Evolutionary conservation across 2,888 invertebrate species (phyloP), one percentile per base, ranked within the genome.

Genomic region (Rhamnusium bicolor): DNA sequence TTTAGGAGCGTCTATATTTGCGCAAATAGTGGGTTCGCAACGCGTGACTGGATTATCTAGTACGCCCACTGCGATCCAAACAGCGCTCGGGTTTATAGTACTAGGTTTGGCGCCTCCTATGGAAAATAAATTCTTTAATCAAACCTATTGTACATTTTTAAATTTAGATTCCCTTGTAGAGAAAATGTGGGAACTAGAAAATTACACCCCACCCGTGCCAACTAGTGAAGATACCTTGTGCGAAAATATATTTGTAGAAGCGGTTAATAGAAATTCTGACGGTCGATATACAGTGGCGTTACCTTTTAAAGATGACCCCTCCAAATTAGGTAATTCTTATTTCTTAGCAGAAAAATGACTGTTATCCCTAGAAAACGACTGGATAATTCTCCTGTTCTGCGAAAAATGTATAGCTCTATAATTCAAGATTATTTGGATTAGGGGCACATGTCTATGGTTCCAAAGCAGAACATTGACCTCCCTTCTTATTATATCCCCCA

Each of bases 401-500:
- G 56, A 40, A 40, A 67, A 46, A 54, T 24, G 7, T 67, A 67
- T 54, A 21, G 14, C 14, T 29, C 29, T n/a, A 66, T 66, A 40
- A 16, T 66, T 4, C 27, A 51, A 32, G 66, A 66, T 66, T 54
- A 66, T 40, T 27, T 66, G 7, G 16, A 66, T 16, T 54, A 66
- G n/a, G 18, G 32, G 2, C 47, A 63, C 14, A 21, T 63, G 24
- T 46, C 63, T 10, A 12, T 18, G 18, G 47, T 63, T 19, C 47
- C 63, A 1, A n/a, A 46, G 32, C 65, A 66, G 69, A 63, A 61
- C 60, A 67, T 47, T 19, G 19, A 63, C 40, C 21, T 51, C 14
- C 16, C 27, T n/a, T 65, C 53, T 5, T 65, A 65, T 51, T 53
- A 51, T 49, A 65, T 65, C 19, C 65, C 53, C 12, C 67, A 67